Percentiles rank a stretch among this genome's conserved stretches.
Evolutionary conservation across 2,888 invertebrate genomes (phyloP).

Genomic region (Chloromyia formosa): DNA sequence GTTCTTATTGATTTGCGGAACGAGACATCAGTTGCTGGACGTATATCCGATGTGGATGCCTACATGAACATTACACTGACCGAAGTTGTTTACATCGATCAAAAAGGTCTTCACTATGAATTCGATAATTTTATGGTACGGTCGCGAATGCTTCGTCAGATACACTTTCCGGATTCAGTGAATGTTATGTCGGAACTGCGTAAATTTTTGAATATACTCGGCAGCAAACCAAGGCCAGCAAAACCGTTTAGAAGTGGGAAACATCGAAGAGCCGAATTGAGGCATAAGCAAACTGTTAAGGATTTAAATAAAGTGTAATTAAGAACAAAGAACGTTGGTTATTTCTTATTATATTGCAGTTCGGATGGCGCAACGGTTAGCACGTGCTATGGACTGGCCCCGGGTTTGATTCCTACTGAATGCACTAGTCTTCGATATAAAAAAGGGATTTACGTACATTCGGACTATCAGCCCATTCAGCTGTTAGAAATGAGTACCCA

Average conservation of each 20-base stretch:
- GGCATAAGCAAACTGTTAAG: constrained; percentile 57
- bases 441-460: too few species aligned
- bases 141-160: constrained; percentile 58
- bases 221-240: not conserved
- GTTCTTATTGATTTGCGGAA: constrained; percentile 61
- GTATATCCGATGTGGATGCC: constrained; percentile 58
- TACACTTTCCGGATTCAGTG: constrained; percentile 58
- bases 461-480: too few species aligned
- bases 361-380: too few species aligned
- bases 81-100: constrained; percentile 60
- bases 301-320: constrained; percentile 52
- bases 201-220: constrained; percentile 52
- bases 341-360: too few species aligned
- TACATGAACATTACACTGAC: constrained; percentile 60
- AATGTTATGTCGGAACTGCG: constrained; percentile 54
- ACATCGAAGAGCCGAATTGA: constrained; percentile 55
- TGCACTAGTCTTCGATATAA: too few species aligned
- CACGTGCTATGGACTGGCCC: too few species aligned
- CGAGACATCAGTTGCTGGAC: constrained; percentile 61
- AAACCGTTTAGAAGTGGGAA: constrained; percentile 50
- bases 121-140: constrained; percentile 61
- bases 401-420: too few species aligned
- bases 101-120: constrained; percentile 57
- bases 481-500: too few species aligned
- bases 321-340: too few species aligned